Evolutionary conservation across 37 sponge, comb jelly and placozoan species (phyloP), one percentile per base, ranked within the genome.

Genomic region (Halisarca cf. caerulea): DNA sequence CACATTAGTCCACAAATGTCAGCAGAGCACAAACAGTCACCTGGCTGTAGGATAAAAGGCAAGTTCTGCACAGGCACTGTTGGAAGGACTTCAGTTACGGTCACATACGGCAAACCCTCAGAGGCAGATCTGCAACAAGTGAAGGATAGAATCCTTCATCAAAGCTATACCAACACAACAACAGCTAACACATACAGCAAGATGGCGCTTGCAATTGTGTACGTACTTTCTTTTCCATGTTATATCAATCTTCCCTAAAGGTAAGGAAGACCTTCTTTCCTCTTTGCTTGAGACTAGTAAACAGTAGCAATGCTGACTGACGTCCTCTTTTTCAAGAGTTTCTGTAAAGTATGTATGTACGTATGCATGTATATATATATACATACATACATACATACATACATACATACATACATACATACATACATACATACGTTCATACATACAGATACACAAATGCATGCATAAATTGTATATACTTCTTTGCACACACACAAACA

Each of bases 161-260:
- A 47, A 47, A 47, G 9, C 51, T 11, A 14, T 11, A 47, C 51
- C 11, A 47, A 11, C 9, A 14, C 6, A 47, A 11, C 11, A 11
- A 47, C 51, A 6, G n/a, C n/a, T n/a, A n/a, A n/a, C n/a, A n/a
- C n/a, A n/a, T n/a, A n/a, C n/a, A n/a, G n/a, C n/a, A n/a, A n/a
- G n/a, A n/a, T n/a, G n/a, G n/a, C n/a, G n/a, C 17, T 11, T 55
- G 17, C 57, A 20, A 55, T 20, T 20, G 57, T 55, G 15, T 21
- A 41, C 77, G 36, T n/a, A 74, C 77, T 74, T n/a, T 41, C 77
- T 74, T 7, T 37, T 74, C 77, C 77, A 74, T 74, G 45, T 74
- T 20, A 74, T 37, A 7, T 40, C 25, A 23, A 74, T 74, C 25
- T 37, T 74, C 44, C 77, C 77, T 18, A 74, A 44, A 41, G 77